These are phyloP conservation scores for Paralvinella palmiformis DNA, from an alignment of 1,140 invertebrate species.

Conservation along the genomic window DNA sequence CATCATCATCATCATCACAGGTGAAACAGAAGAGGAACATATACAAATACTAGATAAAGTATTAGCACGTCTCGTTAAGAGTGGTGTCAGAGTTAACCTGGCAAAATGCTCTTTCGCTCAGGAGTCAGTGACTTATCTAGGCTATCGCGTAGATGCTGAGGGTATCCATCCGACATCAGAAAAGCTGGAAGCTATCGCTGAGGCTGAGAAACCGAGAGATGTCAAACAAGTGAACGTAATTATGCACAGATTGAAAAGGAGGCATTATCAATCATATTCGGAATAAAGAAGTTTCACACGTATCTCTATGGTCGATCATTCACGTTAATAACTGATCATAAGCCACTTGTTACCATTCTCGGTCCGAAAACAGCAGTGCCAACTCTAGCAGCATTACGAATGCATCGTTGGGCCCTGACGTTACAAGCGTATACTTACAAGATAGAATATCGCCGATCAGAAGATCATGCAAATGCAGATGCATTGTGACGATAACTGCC, in stretches of 20 bases:
- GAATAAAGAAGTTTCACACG: conserved; percentile 54
- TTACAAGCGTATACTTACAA: not conserved
- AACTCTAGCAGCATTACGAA: conserved; percentile 26
- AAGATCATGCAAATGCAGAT: conserved; percentile 2
- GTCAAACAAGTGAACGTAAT: not conserved
- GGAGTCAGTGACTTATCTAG: too few species aligned
- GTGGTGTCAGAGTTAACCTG: too few species aligned
- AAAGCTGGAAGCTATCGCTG: too few species aligned
- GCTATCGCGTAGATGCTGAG: too few species aligned
- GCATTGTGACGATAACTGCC: not conserved
- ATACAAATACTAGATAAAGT: too few species aligned
- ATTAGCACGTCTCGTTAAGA: too few species aligned
- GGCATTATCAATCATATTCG: conserved; percentile 53
- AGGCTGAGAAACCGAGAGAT: too few species aligned
- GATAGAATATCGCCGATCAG: not conserved
- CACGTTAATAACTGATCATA: conserved; percentile 42
- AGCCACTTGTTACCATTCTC: conserved; percentile 35
- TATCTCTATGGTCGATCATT: conserved; percentile 50
- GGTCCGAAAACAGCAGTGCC: conserved; percentile 25
- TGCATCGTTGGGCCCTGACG: conserved; percentile 46
- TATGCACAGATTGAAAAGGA: conserved; percentile 50
- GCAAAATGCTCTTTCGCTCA: too few species aligned
- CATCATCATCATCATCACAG: too few species aligned
- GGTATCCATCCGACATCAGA: too few species aligned
- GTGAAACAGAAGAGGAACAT: too few species aligned